These are phyloP conservation scores for Brotula barbata DNA, from an alignment of 2,797 vertebrate species.

Conservation along the genomic window DNA sequence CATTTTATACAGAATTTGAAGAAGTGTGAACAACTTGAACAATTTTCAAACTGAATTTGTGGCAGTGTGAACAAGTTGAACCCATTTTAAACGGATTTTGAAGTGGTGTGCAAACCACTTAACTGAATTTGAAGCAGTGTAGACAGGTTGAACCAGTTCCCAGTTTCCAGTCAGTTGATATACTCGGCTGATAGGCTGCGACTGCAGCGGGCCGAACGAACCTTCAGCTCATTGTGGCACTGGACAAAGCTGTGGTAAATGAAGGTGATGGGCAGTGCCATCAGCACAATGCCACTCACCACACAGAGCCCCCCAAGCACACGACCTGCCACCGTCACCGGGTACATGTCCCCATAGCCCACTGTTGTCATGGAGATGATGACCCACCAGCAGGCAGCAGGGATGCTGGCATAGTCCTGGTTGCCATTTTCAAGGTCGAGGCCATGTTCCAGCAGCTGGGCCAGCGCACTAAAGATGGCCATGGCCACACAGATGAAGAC, in stretches of 20 bases:
- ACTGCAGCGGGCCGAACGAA: slow-evolving; percentile 85
- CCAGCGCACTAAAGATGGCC: slow-evolving; percentile 95
- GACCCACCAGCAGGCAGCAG: slow-evolving; percentile 98
- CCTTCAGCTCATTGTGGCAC: slow-evolving; percentile 94
- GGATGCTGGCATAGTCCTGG: slow-evolving; percentile 94
- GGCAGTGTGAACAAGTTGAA: no score
- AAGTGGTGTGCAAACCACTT: no score
- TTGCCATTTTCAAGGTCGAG: slow-evolving; percentile 90
- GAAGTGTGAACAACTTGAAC: no score
- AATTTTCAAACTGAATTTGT: no score
- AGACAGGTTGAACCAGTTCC: no score
- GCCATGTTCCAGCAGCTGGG: slow-evolving; percentile 94
- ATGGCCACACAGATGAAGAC: slow-evolving; percentile 96
- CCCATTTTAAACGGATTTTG: no score
- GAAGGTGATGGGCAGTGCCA: slow-evolving; percentile 96
- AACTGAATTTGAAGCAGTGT: no score
- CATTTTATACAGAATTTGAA: no score
- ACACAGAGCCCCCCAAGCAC: slow-evolving; percentile 94
- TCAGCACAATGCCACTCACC: slow-evolving; percentile 93
- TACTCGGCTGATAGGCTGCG: slow-evolving; percentile 85
- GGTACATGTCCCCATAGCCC: slow-evolving; percentile 97
- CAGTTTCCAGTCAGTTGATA: slow-evolving; percentile 29
- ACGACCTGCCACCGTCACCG: slow-evolving; percentile 91
- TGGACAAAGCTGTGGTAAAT: slow-evolving; percentile 99
- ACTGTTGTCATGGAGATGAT: slow-evolving; percentile 99